A percentile compares a stretch with the other conserved stretches of the same genome.
phyloP scores from a whole-genome alignment of 2,888 invertebrate genomes.

The Drosophila diplacantha region DNA sequence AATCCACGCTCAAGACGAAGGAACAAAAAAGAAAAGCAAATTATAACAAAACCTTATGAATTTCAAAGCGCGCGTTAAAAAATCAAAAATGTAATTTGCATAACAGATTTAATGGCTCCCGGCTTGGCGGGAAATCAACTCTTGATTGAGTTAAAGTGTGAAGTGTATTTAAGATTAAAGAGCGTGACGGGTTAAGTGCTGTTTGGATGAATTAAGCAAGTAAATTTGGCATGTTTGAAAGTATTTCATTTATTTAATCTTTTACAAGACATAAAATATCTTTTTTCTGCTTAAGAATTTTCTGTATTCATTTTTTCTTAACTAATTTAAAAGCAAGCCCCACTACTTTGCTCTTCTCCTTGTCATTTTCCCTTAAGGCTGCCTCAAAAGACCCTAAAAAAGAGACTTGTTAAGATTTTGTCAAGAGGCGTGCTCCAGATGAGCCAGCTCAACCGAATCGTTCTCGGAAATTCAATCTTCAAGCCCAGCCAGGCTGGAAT shows the following conservation, averaged over 20 bases:
- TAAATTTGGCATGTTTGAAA: neutral
- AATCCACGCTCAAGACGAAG: conserved; percentile 15
- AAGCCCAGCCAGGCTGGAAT: conserved; percentile 42
- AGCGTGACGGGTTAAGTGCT: neutral
- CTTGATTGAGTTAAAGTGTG: conserved; percentile 5
- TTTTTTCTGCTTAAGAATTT: neutral
- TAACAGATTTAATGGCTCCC: conserved; percentile 63
- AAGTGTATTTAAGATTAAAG: neutral
- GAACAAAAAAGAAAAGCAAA: conserved; percentile 35
- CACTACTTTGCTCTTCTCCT: too few relatives aligned
- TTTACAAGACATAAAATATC: too few relatives aligned
- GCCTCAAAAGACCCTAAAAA: neutral
- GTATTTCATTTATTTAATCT: too few relatives aligned
- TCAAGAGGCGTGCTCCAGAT: conserved; percentile 14
- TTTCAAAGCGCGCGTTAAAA: conserved; percentile 63
- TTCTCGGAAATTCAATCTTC: conserved; percentile 64
- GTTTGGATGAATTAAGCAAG: neutral
- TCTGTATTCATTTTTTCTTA: neutral
- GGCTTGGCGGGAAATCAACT: conserved; percentile 17
- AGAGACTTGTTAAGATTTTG: neutral
- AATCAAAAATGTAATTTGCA: conserved; percentile 68
- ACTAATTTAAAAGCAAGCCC: neutral
- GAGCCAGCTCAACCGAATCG: conserved; percentile 41
- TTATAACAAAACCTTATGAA: conserved; percentile 61
- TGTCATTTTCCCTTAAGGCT: neutral